These are phyloP conservation scores for Pelmatolapia mariae DNA, from an alignment of 2,113 vertebrate genomes.

Conservation along the genomic window DNA sequence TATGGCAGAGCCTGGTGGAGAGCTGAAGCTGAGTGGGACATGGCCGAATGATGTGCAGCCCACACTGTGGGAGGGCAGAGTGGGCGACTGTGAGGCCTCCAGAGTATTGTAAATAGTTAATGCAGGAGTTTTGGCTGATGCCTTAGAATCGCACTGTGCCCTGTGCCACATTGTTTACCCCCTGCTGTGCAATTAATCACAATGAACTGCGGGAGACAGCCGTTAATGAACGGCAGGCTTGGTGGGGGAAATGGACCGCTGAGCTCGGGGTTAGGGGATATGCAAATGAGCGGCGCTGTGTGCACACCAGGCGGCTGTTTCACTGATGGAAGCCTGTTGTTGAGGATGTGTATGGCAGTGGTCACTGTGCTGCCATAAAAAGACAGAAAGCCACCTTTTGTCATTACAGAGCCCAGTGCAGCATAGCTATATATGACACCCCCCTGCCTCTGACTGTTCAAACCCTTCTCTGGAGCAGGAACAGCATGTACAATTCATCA, in stretches of 20 bases:
- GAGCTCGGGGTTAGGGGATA: conserved; percentile 40
- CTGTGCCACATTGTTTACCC: conserved; percentile 47
- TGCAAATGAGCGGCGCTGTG: conserved; percentile 40
- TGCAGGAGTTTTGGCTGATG: conserved; percentile 57
- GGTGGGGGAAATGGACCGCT: conserved; percentile 40
- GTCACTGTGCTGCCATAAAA: conserved; percentile 29
- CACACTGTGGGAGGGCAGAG: conserved; percentile 60
- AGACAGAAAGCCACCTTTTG: conserved; percentile 41
- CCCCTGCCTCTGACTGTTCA: not conserved
- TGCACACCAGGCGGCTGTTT: conserved; percentile 8
- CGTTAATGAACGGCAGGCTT: conserved; percentile 45
- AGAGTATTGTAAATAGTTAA: conserved; percentile 59
- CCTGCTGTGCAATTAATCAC: conserved; percentile 62
- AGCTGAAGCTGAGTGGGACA: conserved; percentile 55
- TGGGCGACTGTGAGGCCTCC: conserved; percentile 42
- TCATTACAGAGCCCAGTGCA: not conserved
- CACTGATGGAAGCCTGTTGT: conserved; percentile 30
- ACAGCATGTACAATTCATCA: conserved; percentile 17
- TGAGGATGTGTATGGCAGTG: conserved; percentile 10
- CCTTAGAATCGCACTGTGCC: conserved; percentile 33
- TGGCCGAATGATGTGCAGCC: conserved; percentile 54
- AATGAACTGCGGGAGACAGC: conserved; percentile 52
- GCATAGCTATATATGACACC: not conserved
- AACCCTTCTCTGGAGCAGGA: not conserved
- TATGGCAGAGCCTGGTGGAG: conserved; percentile 40